Base-by-base conservation (phyloP, 2,888 invertebrate species). In the Exocentrus adspersus region DNA sequence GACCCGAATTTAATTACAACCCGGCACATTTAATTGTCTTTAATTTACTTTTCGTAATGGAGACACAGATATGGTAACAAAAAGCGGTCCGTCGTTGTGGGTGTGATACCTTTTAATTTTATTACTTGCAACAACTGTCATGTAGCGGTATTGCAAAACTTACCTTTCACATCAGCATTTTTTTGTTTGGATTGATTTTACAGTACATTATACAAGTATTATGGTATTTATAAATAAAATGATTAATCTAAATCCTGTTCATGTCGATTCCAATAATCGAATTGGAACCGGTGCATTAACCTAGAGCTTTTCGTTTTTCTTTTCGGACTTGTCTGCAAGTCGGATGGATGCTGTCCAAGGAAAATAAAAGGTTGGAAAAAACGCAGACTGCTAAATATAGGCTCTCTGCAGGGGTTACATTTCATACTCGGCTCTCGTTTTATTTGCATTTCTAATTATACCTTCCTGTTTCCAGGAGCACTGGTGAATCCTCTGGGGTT, bases 371-470 rank as follows among this genome's bases (percentile, higher is more conserved):
- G 50, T 12, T 28, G 2, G n/a, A 10, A 56, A 48, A 54, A 50
- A 61, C 42, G 48, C 56, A 61, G 61, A 61, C 56, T 24, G 56
- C 54, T 61, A 61, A 50, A 48, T 42, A 50, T 61, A 56, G 53
- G n/a, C n/a, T 56, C 61, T 56, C 50, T 61, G 61, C 61, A 50
- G 61, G 61, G 61, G 61, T 56, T 56, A 54, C 56, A 37, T 56
- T 61, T 54, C 19, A 41, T 20, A 37, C 53, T 45, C 37, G 10
- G 10, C 52, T 14, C 24, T 60, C 37, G 53, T 48, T 30, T 56
- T 21, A 51, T 60, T 48, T 41, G 48, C 37, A 54, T 54, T n/a
- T 54, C 54, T 54, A 54, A 54, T 43, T 54, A 41, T 54, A 54
- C 43, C 28, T 54, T 54, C 28, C 54, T 43, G 54, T 43, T 54